Base-by-base conservation (phyloP, 2,888 invertebrate species). In the Cremastinae sp. region DNA sequence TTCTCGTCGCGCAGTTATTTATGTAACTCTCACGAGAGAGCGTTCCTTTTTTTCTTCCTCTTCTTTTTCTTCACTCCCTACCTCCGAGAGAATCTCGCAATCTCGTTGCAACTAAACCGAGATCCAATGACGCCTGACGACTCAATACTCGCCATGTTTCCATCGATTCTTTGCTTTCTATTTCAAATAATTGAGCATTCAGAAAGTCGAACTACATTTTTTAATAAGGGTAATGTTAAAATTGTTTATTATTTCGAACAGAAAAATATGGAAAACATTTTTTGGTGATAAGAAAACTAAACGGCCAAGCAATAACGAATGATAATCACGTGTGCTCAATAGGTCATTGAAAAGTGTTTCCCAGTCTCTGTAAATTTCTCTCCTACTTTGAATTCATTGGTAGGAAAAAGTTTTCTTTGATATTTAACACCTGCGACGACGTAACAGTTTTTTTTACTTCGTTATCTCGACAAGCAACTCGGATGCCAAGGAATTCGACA, bases 1-100 rank as follows among this genome's bases (percentile, higher is more conserved):
- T 55, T 68, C 41, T 58, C 62, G 53, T 73, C 69, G 39, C 62
- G 35, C 22, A 45, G 47, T 49, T 68, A 68, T 75, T 75, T 68
- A 72, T 68, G 53, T 59, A 69, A 69, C 47, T 75, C 43, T 56
- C 49, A 37, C 56, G 20, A 16, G 62, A 8, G 39, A 28, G 28
- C 28, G 28, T 28, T 5, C 28, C 37, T 56, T 41, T 49, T 62
- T 43, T 9, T 18, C 12, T 58, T 53, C 37, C 14, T 59, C 7
- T 2, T 9, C 35, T 62, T 65, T 51, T 41, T 59, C n/a, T 53
- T 55, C 20, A 53, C 53, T 35, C 20, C 43, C 35, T 16, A 43
- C 35, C n/a, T 14, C 43, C 43, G 56, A 39, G 43, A 28, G 14
- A 28, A 43, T 66, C 16, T 64, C 37, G 16, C 62, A 35, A 55